Evolutionary conservation across 2,888 invertebrate species (phyloP).

Genomic region (Pseudanteris insignis): DNA sequence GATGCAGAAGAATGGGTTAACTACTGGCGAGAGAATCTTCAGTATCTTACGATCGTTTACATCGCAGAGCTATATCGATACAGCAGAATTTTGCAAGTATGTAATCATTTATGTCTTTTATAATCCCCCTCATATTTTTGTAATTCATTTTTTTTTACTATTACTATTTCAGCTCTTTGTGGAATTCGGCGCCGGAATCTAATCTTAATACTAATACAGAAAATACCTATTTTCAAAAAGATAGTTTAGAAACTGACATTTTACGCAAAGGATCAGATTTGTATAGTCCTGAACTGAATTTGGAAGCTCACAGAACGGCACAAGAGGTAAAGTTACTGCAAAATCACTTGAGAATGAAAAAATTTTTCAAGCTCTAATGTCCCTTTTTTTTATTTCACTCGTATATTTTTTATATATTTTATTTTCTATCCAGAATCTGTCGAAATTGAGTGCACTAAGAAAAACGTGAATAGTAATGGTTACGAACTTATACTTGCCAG

Average conservation of each 20-base stretch:
- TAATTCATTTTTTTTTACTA: no score
- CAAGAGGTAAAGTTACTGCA: constrained; percentile 63
- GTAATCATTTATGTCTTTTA: constrained; percentile 12
- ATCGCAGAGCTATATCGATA: constrained; percentile 63
- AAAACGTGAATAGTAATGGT: no score
- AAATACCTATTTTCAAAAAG: constrained; percentile 51
- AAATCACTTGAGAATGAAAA: no score
- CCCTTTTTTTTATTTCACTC: no score
- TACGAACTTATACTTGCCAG: no score
- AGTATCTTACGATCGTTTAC: constrained; percentile 60
- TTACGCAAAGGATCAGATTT: constrained; percentile 57
- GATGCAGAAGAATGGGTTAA: constrained; percentile 52
- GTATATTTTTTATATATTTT: no score
- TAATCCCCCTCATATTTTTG: no score
- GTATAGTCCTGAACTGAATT: constrained; percentile 63
- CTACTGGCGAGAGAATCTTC: constrained; percentile 63
- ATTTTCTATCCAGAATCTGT: no score
- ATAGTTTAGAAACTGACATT: constrained; percentile 41
- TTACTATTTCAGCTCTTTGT: constrained; percentile 51
- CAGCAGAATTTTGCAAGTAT: constrained; percentile 64
- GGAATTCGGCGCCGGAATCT: constrained; percentile 55
- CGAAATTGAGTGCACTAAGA: no score
- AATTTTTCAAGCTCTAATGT: no score
- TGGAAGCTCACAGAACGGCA: constrained; percentile 63
- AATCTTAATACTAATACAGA: constrained; percentile 37